Evolutionary conservation across 92 coral and sea anemone genomes (phyloP), one percentile per base, ranked within the genome.

Genomic region (Blastomussa wellsi): DNA sequence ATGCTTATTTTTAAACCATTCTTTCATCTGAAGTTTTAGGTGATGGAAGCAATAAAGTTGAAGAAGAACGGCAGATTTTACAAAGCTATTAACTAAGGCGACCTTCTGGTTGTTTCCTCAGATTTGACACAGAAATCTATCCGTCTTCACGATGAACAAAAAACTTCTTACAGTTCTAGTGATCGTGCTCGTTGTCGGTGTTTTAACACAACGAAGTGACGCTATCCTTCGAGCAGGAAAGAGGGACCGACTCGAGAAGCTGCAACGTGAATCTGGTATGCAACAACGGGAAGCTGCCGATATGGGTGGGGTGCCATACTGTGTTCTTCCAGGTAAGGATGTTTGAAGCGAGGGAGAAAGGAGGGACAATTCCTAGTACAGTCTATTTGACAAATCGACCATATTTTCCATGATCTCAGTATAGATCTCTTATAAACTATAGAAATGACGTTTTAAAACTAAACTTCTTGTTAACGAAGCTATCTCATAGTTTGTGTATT

Each of bases 141-240:
- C 68, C 57, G 31, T 29, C 74, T 44, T 77, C 66, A 78, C 33
- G 8, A 85, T 85, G 88, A 85, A 77, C 52, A 85, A 78, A 68
- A 66, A 77, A 37, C 24, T 85, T 44, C 62, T 85, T 39, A 72
- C 88, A n/a, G 59, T 85, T 67, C 70, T 85, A 67, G 83, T 85
- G 28, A 68, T 78, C 19, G 55, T 52, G 12, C 32, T 85, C 7
- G 70, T 85, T 17, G 88, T 82, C 20, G 88, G 77, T 38, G 53
- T 85, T 26, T 77, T 77, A 33, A 48, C 70, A 8, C 69, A 36
- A 19, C 48, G 49, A 12, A 68, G 88, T 12, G 42, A 85, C 4
- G 88, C 88, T 3, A 33, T 85, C 0, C 74, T 83, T 13, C 79
- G 87, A 0, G 87, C 87, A n/a, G 87, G 87, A 39, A 44, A 44